Evolutionary conservation across 1,140 invertebrate species (phyloP), one percentile per base, ranked within the genome.

Genomic region (Gonatopus flavifemur): DNA sequence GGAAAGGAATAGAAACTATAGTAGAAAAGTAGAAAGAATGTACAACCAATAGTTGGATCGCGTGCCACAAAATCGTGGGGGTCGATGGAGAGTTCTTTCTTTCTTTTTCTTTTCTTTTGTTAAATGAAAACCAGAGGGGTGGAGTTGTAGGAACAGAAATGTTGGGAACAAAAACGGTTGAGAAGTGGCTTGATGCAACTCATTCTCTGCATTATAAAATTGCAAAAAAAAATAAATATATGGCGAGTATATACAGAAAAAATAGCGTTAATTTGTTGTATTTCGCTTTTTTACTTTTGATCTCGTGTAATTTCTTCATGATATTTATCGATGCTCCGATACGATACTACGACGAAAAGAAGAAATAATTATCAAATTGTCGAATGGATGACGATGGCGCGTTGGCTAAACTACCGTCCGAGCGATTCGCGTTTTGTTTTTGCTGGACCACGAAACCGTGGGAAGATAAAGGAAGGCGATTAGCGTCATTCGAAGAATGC

Each of bases 401-500:
- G n/a, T n/a, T n/a, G n/a, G n/a, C 51, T 31, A 53, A 49, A 50
- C 51, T 49, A 43, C 42, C 45, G 46, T 55, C 38, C 33, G 39
- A 39, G 33, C 31, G 25, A 24, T 36, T 40, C 44, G 43, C 33
- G 22, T 2, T n/a, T n/a, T 24, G 38, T 56, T 54, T 49, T 53
- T 46, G 21, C 33, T 32, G 7, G 36, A 46, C 40, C 49, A 62
- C 53, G 62, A 62, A 66, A 74, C 74, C 74, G 74, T 76, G 74
- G 72, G 72, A 76, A 76, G 72, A 74, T 74, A 76, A 72, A 74
- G 71, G 70, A 70, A 75, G 72, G 70, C 74, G 74, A 75, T 76
- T 75, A 76, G 72, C 73, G 74, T 76, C 72, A 74, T 76, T 73
- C 58, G 70, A 66, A 68, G 74, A 75, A 76, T 73, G 71, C 64